Evolutionary conservation across 2,888 invertebrate genomes (phyloP), one percentile per base, ranked within the genome.

Genomic region (Tenthredo scrophulariae): DNA sequence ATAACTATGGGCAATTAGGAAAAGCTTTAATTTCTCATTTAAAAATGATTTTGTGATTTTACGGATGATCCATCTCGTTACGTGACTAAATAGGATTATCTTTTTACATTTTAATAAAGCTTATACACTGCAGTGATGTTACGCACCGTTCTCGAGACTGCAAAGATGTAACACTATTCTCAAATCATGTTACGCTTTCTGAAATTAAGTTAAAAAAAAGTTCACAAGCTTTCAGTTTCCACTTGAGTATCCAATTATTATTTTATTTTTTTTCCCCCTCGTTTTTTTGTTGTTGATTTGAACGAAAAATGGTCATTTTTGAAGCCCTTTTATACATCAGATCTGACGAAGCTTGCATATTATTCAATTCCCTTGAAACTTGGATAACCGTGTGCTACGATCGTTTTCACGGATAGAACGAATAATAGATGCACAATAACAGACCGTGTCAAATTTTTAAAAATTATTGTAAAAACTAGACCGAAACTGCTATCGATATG

Each of bases 381-480:
- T 10, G 9, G 9, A 62, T 22, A 62, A 10, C 62, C 62, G 62
- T n/a, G 3, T 10, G 62, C 0, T 26, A 10, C 62, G 37, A 70
- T 70, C 70, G 37, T 37, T 37, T 33, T 33, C 10, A 70, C 37
- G n/a, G 37, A 70, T 70, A 70, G 37, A 40, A 40, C n/a, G 33
- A n/a, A 37, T 50, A n/a, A 62, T 62, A 26, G 33, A 70, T 37
- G 4, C 40, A 70, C 5, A 46, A 46, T 46, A 13, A 46, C 70
- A 37, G 70, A 70, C n/a, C 33, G 70, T 18, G 40, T 40, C 70
- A 22, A 72, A 40, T 26, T n/a, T 18, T 18, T 37, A 18, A 5
- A 2, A 72, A 72, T 72, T 72, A 72, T 72, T 72, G n/a, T 72
- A 18, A 37, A 72, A 33, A 37, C 70, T 40, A 10, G 6, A 72